A percentile compares a stretch with the other conserved stretches of the same genome.
Conservation (phyloP, 2,888 invertebrate genomes). For the Brenthis ino region DNA sequence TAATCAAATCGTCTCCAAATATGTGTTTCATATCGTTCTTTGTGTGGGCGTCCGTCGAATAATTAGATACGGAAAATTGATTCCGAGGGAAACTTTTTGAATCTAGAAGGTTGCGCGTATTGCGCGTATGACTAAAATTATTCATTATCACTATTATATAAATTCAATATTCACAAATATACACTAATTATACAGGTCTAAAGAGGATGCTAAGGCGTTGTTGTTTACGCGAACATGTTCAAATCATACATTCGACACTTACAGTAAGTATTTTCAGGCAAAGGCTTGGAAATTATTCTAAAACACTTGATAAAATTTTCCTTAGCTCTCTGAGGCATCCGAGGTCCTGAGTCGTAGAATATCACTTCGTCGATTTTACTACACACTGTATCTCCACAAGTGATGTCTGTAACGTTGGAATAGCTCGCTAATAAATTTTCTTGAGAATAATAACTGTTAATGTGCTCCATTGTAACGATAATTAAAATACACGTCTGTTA, state of each 20-base stretch:
- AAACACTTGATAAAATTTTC: conserved; percentile 51
- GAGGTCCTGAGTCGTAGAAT: conserved; percentile 53
- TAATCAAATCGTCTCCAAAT: conserved; percentile 55
- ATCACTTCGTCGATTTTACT: conserved; percentile 45
- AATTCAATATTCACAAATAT: conserved; percentile 53
- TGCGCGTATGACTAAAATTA: conserved; percentile 54
- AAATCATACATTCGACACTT: conserved; percentile 47
- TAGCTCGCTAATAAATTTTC: conserved; percentile 58
- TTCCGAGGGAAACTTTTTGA: conserved; percentile 51
- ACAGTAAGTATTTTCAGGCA: conserved; percentile 46
- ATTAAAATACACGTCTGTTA: conserved; percentile 72
- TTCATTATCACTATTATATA: conserved; percentile 37
- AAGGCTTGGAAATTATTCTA: conserved; percentile 60
- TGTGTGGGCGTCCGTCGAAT: conserved; percentile 54
- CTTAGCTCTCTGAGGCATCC: conserved; percentile 52
- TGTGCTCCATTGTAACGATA: conserved; percentile 74
- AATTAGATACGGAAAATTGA: conserved; percentile 58
- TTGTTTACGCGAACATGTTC: conserved; percentile 55
- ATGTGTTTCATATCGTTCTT: conserved; percentile 56
- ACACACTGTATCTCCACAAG: conserved; percentile 58
- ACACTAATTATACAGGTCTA: conserved; percentile 49
- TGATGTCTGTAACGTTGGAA: conserved; percentile 51
- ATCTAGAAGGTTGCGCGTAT: conserved; percentile 53
- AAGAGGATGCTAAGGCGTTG: conserved; percentile 59
- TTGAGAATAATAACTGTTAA: conserved; percentile 59